phyloP scores from a whole-genome alignment of 2,888 invertebrate genomes.

The Aspidapion aeneum region DNA sequence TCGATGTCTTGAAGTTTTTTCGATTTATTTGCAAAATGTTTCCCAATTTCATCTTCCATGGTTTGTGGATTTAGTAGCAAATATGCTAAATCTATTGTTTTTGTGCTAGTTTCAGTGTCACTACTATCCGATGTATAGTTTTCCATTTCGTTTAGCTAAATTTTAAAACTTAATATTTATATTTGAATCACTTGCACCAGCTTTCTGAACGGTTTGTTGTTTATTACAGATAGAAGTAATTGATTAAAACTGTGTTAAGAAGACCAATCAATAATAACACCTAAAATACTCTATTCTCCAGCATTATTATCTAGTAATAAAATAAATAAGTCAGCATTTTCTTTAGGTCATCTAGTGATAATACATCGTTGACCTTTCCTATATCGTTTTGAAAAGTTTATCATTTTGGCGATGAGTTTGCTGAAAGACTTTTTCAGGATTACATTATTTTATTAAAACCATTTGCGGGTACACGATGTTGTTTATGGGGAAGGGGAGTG shows the following conservation, averaged over 20 bases:
- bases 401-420: neutral
- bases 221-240: no score
- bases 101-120: slow-evolving; percentile 59
- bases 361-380: neutral
- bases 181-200: no score
- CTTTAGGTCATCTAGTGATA: neutral
- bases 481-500: no score
- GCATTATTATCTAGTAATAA: no score
- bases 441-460: no score
- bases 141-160: slow-evolving; percentile 55
- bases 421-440: neutral
- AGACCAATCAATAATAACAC: no score
- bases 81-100: slow-evolving; percentile 68
- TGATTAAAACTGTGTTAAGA: no score
- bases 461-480: no score
- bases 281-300: no score
- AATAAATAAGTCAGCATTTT: neutral
- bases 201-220: no score
- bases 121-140: slow-evolving; percentile 82
- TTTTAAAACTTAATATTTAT: neutral
- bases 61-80: slow-evolving; percentile 57
- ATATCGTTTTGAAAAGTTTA: neutral
- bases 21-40: slow-evolving; percentile 36
- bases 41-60: slow-evolving; percentile 55
- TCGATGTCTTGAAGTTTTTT: slow-evolving; percentile 59